phyloP scores from a whole-genome alignment of 2,113 vertebrate genomes.

The Hyaena hyaena region DNA sequence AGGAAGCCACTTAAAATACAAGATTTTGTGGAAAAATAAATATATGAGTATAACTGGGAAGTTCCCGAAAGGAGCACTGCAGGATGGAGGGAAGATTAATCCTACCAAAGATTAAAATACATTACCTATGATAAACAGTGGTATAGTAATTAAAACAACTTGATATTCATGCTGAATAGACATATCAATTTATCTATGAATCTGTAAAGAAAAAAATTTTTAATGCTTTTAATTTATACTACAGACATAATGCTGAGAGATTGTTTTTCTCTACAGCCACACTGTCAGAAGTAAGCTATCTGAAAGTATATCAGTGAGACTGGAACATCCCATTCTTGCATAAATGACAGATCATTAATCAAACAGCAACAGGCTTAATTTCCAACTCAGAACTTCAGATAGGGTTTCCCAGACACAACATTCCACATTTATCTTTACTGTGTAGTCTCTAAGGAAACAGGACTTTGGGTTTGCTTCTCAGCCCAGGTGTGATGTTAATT shows the following conservation, averaged over 20 bases:
- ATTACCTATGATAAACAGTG: background rate
- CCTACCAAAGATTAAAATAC: background rate
- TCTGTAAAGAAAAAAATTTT: background rate
- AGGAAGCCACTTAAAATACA: slow-evolving; percentile 16
- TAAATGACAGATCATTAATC: background rate
- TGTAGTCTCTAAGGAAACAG: slow-evolving; percentile 36
- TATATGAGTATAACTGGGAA: background rate
- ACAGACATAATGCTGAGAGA: background rate
- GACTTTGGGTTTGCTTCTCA: background rate
- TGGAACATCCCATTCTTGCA: slow-evolving; percentile 1
- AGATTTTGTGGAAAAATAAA: slow-evolving; percentile 37
- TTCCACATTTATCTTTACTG: slow-evolving; percentile 31
- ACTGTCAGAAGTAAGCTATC: background rate
- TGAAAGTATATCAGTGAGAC: background rate
- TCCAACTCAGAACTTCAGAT: background rate
- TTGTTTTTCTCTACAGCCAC: background rate
- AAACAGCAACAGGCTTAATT: slow-evolving; percentile 30
- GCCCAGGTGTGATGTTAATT: slow-evolving; percentile 2
- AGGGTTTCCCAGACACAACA: slow-evolving; percentile 27
- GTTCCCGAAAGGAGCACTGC: background rate
- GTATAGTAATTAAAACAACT: slow-evolving; percentile 5
- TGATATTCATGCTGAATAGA: background rate
- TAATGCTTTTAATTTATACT: background rate
- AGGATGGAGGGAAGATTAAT: background rate
- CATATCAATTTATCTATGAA: background rate